phyloP scores from a whole-genome alignment of 2,113 vertebrate genomes.

The Lucifuga dentata region DNA sequence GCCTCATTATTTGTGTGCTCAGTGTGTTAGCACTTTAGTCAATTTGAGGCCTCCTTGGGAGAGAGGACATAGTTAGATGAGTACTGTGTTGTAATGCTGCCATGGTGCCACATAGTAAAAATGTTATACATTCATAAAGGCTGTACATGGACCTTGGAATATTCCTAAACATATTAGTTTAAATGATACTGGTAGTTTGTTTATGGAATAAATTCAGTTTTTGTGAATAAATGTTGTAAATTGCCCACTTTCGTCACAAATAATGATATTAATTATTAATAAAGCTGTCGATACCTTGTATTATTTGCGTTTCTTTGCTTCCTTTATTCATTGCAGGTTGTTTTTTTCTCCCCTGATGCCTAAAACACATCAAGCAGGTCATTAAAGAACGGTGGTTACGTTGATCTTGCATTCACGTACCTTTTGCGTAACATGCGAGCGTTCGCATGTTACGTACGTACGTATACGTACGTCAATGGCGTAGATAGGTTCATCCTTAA shows the following conservation, averaged over 20 bases:
- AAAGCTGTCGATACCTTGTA: constrained; percentile 67
- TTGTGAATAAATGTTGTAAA: constrained; percentile 79
- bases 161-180: constrained; percentile 64
- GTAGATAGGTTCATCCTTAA: constrained; percentile 3
- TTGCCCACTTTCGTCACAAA: constrained; percentile 71
- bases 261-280: constrained; percentile 74
- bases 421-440: constrained; percentile 20
- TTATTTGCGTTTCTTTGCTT: constrained; percentile 11
- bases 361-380: too few species aligned
- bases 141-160: constrained; percentile 68
- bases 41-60: constrained; percentile 43
- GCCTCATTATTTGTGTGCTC: constrained; percentile 41
- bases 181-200: constrained; percentile 76
- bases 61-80: constrained; percentile 51
- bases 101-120: constrained; percentile 74
- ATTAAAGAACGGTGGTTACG: background rate
- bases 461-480: constrained; percentile 50
- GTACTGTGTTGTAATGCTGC: constrained; percentile 63
- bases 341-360: too few species aligned
- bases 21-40: constrained; percentile 71
- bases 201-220: constrained; percentile 67
- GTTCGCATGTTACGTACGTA: too few species aligned
- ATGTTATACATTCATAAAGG: constrained; percentile 78
- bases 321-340: background rate
- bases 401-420: constrained; percentile 29